Percentiles rank a stretch among this genome's conserved stretches.
Conservation (phyloP, 2,113 vertebrate species). For the Ciconia stormi region DNA sequence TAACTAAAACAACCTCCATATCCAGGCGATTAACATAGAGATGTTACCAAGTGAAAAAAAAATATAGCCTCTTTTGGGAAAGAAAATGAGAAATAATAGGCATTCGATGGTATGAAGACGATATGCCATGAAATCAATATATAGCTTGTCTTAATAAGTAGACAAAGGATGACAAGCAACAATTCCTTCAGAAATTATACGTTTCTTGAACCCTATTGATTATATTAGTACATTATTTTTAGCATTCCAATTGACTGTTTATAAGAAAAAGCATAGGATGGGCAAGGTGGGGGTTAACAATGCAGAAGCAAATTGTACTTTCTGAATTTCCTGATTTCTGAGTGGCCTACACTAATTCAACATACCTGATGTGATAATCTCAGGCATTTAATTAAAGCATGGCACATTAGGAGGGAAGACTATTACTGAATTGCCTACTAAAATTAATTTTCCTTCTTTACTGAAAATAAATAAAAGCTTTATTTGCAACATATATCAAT, state of each 20-base stretch:
- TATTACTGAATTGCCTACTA: neutral
- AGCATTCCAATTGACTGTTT: neutral
- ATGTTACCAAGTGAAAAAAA: neutral
- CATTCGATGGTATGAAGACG: neutral
- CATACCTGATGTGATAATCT: neutral
- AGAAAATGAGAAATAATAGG: neutral
- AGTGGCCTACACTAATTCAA: neutral
- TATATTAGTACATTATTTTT: neutral
- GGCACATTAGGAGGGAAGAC: neutral
- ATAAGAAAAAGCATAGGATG: neutral
- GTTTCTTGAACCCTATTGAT: neutral
- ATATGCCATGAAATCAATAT: neutral
- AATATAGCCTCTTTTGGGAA: fast-evolving
- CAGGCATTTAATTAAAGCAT: neutral
- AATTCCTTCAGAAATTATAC: neutral
- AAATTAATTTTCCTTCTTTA: neutral
- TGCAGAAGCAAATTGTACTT: neutral
- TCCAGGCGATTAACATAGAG: neutral
- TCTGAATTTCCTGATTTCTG: neutral
- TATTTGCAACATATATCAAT: neutral
- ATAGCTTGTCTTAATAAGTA: neutral
- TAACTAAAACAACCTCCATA: neutral
- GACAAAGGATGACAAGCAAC: neutral
- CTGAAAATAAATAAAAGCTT: neutral
- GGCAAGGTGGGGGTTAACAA: neutral